Base-by-base conservation (phyloP, 2,113 vertebrate genomes). In the Hymenochirus boettgeri region DNA sequence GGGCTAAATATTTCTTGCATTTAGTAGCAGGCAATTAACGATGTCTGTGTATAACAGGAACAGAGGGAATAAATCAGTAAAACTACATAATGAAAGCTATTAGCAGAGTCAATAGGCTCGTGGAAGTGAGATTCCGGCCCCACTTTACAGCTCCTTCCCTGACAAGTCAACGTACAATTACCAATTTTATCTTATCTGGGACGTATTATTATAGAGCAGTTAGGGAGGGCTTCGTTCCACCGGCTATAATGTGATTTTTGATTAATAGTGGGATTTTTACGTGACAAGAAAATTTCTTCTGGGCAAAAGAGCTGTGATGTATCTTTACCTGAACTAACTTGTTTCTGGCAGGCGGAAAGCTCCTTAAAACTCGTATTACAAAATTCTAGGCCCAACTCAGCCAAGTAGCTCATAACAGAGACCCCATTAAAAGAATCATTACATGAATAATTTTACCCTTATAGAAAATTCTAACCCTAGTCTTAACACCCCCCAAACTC, bases 251-350 rank as follows among this genome's bases (percentile, higher is more conserved):
- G 73, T 87, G 86, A 89, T 89, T 89, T 89, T 88, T 87, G 83
- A 90, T 89, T 88, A 89, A 89, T 83, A 81, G 74, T 71, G 76
- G 76, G 81, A 78, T 80, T 88, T 86, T 87, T 84, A 87, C 88
- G 87, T 89, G 88, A 89, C 86, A 88, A 85, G 87, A 90, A 88
- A 89, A 86, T 87, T 87, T 89, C 80, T 86, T 60, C 73, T 74
- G 77, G 81, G 81, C 81, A 75, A 81, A 85, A 29, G 67, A 70
- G 71, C 15, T 75, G 69, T 65, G 65, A 69, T 72, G 70, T 70
- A 77, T 77, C 73, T 79, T 77, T 73, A 82, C 78, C 78, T 79
- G 74, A 85, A 76, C 80, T 73, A 74, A 76, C 80, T 83, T 84
- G 79, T 83, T 78, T 72, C 78, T 77, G 74, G 70, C 80, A 83